Evolutionary conservation across 2,888 invertebrate genomes (phyloP).

Genomic region (Baronia brevicornis): DNA sequence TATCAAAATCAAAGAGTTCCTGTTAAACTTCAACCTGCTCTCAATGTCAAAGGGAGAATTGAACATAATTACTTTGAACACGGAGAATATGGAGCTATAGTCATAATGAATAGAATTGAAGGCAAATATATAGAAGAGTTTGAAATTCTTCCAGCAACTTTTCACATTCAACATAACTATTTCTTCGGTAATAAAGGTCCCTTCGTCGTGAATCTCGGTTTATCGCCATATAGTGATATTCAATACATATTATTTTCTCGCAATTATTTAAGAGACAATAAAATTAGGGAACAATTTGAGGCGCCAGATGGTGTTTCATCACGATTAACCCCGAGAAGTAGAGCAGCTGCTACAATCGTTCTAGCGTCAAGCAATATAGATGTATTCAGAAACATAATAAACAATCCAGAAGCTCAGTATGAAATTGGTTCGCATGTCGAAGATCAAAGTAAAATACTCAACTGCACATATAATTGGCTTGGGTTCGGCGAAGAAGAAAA

Average conservation of each 20-base stretch:
- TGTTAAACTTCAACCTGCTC: slow-evolving; percentile 86
- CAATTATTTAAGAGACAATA: slow-evolving; percentile 91
- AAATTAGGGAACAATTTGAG: slow-evolving; percentile 89
- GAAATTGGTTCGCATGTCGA: slow-evolving; percentile 97
- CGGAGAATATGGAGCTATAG: slow-evolving; percentile 87
- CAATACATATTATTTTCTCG: slow-evolving; percentile 90
- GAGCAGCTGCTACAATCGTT: slow-evolving; percentile 94
- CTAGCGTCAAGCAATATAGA: slow-evolving; percentile 93
- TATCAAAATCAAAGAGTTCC: slow-evolving; percentile 84
- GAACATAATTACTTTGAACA: slow-evolving; percentile 93
- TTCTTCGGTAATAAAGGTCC: slow-evolving; percentile 92
- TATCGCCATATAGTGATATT: slow-evolving; percentile 89
- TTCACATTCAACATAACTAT: slow-evolving; percentile 89
- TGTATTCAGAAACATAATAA: slow-evolving; percentile 92
- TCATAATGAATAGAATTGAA: slow-evolving; percentile 84
- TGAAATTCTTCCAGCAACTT: slow-evolving; percentile 81
- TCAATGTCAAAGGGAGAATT: slow-evolving; percentile 85
- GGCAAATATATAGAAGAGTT: slow-evolving; percentile 84
- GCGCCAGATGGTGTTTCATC: slow-evolving; percentile 78
- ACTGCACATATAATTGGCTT: slow-evolving; percentile 96
- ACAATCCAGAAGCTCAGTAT: slow-evolving; percentile 92
- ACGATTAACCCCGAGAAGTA: slow-evolving; percentile 88
- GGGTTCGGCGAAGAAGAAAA: slow-evolving; percentile 84
- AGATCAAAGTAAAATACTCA: slow-evolving; percentile 94
- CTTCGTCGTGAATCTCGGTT: slow-evolving; percentile 90